phyloP scores from a whole-genome alignment of 2,113 vertebrate genomes.

The Saiga tatarica region DNA sequence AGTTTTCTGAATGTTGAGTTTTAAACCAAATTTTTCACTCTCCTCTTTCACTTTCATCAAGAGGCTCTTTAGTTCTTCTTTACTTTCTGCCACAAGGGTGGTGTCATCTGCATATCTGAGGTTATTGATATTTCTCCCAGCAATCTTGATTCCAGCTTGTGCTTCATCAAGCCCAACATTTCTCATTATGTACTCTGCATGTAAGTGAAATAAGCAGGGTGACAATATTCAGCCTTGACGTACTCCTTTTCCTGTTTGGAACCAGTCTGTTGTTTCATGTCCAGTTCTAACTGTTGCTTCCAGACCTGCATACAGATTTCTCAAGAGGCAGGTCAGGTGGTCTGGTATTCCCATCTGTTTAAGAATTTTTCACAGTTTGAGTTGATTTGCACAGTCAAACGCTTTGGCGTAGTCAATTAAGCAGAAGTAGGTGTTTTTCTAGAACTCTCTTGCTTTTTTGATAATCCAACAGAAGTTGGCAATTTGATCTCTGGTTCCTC shows the following conservation, averaged over 20 bases:
- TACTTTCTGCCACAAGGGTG: background rate
- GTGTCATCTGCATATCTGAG: background rate
- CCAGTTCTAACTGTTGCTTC: background rate
- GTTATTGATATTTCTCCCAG: background rate
- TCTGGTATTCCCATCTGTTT: background rate
- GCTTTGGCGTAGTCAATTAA: background rate
- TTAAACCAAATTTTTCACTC: background rate
- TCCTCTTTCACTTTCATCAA: background rate
- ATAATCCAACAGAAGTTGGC: background rate
- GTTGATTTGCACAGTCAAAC: background rate
- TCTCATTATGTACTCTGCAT: background rate
- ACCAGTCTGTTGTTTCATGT: background rate
- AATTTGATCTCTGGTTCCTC: background rate
- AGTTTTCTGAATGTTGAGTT: background rate
- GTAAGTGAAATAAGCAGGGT: background rate
- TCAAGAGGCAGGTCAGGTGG: background rate
- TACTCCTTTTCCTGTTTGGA: background rate
- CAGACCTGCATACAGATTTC: background rate
- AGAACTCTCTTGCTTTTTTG: background rate
- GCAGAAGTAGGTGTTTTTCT: background rate
- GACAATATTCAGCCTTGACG: background rate
- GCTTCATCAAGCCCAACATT: background rate
- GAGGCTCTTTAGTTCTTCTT: background rate
- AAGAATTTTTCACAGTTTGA: background rate
- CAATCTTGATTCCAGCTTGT: background rate